Evolutionary conservation across 2,888 invertebrate species (phyloP).

Genomic region (Julus scandinavius): DNA sequence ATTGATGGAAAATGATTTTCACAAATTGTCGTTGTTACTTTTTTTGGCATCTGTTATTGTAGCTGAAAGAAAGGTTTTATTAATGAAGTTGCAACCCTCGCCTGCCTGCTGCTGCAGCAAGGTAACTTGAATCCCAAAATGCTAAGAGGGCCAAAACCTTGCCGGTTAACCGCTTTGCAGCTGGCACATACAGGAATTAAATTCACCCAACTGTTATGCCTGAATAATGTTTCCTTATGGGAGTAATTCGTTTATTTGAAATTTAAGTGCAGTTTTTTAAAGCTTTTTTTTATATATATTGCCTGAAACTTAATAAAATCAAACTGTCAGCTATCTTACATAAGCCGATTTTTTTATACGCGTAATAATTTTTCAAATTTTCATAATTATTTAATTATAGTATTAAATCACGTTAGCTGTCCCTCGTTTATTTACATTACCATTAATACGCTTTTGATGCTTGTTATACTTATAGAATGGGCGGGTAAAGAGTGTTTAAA

Average conservation of each 20-base stretch:
- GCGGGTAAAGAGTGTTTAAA: background rate
- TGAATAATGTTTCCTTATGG: background rate
- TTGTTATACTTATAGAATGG: background rate
- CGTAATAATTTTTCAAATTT: background rate
- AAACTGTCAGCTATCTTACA: background rate
- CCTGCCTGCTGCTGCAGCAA: background rate
- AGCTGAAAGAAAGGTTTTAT: background rate
- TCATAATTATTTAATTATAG: background rate
- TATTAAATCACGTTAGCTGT: background rate
- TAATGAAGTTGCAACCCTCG: background rate
- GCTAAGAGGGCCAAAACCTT: background rate
- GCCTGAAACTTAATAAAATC: background rate
- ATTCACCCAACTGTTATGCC: slow-evolving; percentile 9
- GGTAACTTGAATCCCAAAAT: background rate
- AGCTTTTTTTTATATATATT: background rate
- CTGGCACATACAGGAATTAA: background rate
- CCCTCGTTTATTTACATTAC: background rate
- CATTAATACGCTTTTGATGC: slow-evolving; percentile 9
- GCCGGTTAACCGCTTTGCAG: slow-evolving; percentile 32
- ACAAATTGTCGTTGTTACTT: no score
- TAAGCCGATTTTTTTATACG: background rate
- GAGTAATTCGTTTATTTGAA: background rate
- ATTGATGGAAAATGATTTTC: background rate
- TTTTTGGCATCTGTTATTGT: no score
- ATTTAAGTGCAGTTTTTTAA: background rate